Conservation (phyloP, 2,888 invertebrate genomes). For the Aricia artaxerxes region DNA sequence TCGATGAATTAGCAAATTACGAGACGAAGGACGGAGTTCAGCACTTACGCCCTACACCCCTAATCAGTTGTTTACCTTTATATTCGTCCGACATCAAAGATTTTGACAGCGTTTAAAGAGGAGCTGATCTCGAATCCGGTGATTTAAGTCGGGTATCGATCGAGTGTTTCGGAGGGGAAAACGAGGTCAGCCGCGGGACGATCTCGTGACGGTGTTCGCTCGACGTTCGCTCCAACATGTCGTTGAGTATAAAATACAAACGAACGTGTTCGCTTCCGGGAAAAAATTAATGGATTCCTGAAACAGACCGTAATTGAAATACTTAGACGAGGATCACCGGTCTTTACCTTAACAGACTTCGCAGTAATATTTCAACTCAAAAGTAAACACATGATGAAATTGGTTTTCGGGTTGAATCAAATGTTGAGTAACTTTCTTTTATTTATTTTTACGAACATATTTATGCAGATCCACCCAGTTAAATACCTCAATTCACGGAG, state of each 20-base stretch:
- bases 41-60: conserved; percentile 46
- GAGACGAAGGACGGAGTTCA: background rate
- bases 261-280: conserved; percentile 28
- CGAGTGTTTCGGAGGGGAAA: conserved; percentile 62
- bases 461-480: background rate
- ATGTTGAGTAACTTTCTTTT: background rate
- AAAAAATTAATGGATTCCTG: conserved; percentile 37
- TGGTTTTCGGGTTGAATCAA: background rate
- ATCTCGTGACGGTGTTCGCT: conserved; percentile 58
- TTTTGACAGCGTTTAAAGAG: conserved; percentile 32
- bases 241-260: conserved; percentile 39
- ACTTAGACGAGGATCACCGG: background rate
- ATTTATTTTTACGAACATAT: background rate
- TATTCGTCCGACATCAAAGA: conserved; percentile 44
- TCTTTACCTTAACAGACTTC: background rate
- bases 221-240: conserved; percentile 53
- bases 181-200: conserved; percentile 64
- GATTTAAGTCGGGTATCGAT: conserved; percentile 75
- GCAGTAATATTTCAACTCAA: background rate
- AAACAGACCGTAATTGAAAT: background rate
- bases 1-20: conserved; percentile 14
- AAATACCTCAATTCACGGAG: background rate
- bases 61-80: conserved; percentile 71
- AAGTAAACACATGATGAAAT: background rate
- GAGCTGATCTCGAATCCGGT: conserved; percentile 57